Evolutionary conservation across 2,113 vertebrate species (phyloP), one percentile per base, ranked within the genome.

Genomic region (Hyaena hyaena): DNA sequence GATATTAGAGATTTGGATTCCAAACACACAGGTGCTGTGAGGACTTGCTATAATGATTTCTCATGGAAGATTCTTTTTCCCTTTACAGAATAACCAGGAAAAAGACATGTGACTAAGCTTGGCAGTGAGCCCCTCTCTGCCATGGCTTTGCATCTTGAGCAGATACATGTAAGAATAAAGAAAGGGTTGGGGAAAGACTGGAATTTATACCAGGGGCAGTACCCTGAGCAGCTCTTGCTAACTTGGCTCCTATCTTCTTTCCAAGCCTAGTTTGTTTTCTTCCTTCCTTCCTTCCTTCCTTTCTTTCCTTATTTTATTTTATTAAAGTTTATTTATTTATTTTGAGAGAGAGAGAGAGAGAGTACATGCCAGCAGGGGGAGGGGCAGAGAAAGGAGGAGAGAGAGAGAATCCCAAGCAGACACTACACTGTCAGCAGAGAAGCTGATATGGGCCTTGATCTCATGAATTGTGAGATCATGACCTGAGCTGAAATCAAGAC

Each of bases 141-240:
- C 63, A 45, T 4, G 17, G 31, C 53, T 73, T 80, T 89, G 84
- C 53, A 93, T 39, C 45, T 71, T 39, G 61, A 93, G 79, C 71
- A 89, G 65, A 95, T 33, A 91, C 74, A 85, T 48, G 21, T 66
- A 71, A 95, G 55, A 74, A 73, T 55, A 35, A 90, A 73, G 63
- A 87, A 31, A 43, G 43, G 14, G 7, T 10, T 21, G 23, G 35
- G 31, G 80, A 21, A n/a, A 69, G 31, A 71, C 3, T 85, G 35
- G 63, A 85, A 80, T 89, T 84, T 45, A 77, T 23, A 61, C 53
- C 45, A 89, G 19, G 43, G 14, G 28, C 7, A 35, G 61, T 35
- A 2, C 45, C 31, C 77, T 26, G 53, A 88, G 28, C 33, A 66
- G 61, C 26, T 66, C 58, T 80, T 73, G 33, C 43, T 65, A 31